phyloP scores from a whole-genome alignment of 2,113 vertebrate genomes.

The Zonotrichia leucophrys region DNA sequence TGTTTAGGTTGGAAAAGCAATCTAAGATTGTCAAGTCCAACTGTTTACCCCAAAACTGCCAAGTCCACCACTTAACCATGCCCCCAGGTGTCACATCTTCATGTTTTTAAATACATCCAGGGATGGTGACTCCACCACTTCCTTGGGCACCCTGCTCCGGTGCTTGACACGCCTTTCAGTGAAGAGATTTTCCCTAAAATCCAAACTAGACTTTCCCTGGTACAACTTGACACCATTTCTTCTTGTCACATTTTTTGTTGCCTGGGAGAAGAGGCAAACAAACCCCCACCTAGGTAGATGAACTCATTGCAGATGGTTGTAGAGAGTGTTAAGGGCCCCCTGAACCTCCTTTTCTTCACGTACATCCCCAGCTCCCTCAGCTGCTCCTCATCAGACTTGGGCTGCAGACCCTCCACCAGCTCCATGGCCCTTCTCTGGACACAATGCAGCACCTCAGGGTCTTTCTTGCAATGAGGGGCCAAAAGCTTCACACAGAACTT shows the following conservation, averaged over 20 bases:
- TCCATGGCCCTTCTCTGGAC: not conserved
- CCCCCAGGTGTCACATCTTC: too few species aligned
- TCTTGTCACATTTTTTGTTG: not conserved
- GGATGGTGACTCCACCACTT: not conserved
- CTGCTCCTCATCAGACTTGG: not conserved
- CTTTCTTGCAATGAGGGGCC: not conserved
- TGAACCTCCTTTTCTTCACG: not conserved
- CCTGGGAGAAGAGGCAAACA: not conserved
- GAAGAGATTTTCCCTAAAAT: not conserved
- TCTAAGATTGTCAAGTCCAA: not conserved
- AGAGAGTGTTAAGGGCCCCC: not conserved
- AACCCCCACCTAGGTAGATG: not conserved
- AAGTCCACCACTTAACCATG: not conserved
- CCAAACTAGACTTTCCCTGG: not conserved
- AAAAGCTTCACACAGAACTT: not conserved
- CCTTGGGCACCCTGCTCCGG: not conserved
- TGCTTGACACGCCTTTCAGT: not conserved
- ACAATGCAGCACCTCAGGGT: fast-evolving
- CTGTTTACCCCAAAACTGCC: not conserved
- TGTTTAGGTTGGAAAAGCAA: not conserved
- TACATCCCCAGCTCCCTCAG: not conserved
- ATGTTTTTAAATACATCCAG: not conserved
- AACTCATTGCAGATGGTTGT: not conserved
- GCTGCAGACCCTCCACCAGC: fast-evolving
- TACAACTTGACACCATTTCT: not conserved